Evolutionary conservation across 2,113 vertebrate species (phyloP).

Genomic region (Zootoca vivipara): DNA sequence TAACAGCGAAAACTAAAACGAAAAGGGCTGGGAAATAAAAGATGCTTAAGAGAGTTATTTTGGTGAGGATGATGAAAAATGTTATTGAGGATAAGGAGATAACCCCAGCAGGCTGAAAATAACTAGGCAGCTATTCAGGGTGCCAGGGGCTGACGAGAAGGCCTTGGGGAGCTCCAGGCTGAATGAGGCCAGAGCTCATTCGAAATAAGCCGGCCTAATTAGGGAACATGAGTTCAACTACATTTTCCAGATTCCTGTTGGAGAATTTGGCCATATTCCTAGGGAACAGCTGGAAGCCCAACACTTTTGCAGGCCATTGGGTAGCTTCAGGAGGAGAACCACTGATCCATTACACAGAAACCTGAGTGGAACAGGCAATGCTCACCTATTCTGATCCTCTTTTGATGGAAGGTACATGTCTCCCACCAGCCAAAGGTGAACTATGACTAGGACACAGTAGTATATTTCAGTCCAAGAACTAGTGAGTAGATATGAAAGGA

Average conservation of each 20-base stretch:
- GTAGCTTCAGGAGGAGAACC: slow-evolving; percentile 33
- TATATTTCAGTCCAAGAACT: not conserved
- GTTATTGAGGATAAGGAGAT: slow-evolving; percentile 79
- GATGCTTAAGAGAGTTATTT: slow-evolving; percentile 83
- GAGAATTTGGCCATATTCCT: slow-evolving; percentile 77
- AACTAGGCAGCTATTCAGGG: slow-evolving; percentile 75
- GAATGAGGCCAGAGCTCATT: slow-evolving; percentile 59
- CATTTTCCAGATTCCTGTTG: slow-evolving; percentile 86
- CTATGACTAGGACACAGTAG: not conserved
- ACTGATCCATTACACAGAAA: slow-evolving; percentile 19
- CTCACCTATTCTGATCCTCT: slow-evolving; percentile 2
- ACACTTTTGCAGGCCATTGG: slow-evolving; percentile 55
- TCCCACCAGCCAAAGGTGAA: slow-evolving; percentile 19
- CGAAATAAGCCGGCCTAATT: slow-evolving; percentile 92
- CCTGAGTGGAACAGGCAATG: slow-evolving; percentile 17
- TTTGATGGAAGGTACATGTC: not conserved
- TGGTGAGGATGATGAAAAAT: slow-evolving; percentile 77
- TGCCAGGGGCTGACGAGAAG: slow-evolving; percentile 43
- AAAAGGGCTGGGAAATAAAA: slow-evolving; percentile 78
- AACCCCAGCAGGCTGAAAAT: slow-evolving; percentile 85
- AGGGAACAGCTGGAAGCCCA: slow-evolving; percentile 68
- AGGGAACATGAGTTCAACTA: slow-evolving; percentile 89
- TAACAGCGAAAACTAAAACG: slow-evolving; percentile 42
- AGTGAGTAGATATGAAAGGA: not conserved
- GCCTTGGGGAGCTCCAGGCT: slow-evolving; percentile 68